Base-by-base conservation (phyloP, 1,140 invertebrate species). In the Bombus sylvicola region DNA sequence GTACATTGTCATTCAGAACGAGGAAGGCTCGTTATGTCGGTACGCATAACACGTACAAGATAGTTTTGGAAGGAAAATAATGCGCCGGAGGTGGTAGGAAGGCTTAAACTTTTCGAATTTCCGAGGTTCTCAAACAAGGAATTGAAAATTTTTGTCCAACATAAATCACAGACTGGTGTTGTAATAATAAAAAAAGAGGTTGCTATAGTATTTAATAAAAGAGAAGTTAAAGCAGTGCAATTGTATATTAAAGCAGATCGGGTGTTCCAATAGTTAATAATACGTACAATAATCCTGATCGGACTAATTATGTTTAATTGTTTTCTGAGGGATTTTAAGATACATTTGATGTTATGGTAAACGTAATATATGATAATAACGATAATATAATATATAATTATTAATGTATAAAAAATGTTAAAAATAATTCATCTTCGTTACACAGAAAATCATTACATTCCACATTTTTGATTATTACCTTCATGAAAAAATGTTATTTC, bases 1-100 rank as follows among this genome's bases (percentile, higher is more conserved):
- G 74, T 80, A 76, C 78, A 90, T 90, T 90, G 86, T 88, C 66
- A 87, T 85, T 87, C 85, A 39, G 81, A 69, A 85, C 74, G 69
- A 75, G 68, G 74, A 37, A 72, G 74, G 10, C 80, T 68, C 72
- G 88, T 89, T 78, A 81, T 69, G 76, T 87, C 84, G 73, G 69
- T 62, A 90, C 68, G 82, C 89, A 75, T 72, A 73, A 85, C 86
- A 85, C 86, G 88, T 75, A 73, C 41, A 31, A 28, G 34, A 75
- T 85, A 59, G 78, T 59, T 68, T 62, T 68, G 57, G 34, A 47
- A 74, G 41, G 57, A 59, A 71, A 74, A 87, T 73, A 78, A 87
- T 39, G 28, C 18, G 34, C n/a, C 18, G 59, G 47, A 68, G 47
- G 34, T n/a, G 9, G 64, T 47, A 68, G 47, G n/a, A 57, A n/a